Evolutionary conservation across 2,888 invertebrate genomes (phyloP).

Genomic region (Quadriops clusia): DNA sequence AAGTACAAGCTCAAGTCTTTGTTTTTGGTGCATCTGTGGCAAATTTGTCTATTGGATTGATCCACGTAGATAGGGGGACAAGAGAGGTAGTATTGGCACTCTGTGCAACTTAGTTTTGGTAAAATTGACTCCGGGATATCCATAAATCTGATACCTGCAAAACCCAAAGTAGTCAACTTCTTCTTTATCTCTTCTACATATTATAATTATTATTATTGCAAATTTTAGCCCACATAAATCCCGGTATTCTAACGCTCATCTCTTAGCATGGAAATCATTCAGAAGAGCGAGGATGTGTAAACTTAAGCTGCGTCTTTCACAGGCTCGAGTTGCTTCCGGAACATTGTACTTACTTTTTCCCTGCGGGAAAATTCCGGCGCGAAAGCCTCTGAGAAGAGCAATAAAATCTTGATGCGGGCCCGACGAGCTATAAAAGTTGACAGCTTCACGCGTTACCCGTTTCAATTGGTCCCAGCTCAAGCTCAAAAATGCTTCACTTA

Average conservation of each 20-base stretch:
- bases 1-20: constrained; percentile 21
- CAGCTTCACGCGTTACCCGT: no score
- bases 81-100: constrained; percentile 29
- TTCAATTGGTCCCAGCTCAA: no score
- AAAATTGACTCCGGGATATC: constrained; percentile 10
- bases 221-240: not conserved
- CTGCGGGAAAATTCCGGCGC: no score
- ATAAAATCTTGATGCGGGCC: no score
- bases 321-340: no score
- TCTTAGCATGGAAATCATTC: not conserved
- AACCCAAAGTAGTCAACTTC: constrained; percentile 1
- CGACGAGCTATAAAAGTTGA: no score
- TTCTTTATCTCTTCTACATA: not conserved
- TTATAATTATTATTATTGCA: constrained; percentile 2
- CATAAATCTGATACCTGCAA: not conserved
- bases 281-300: no score
- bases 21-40: constrained; percentile 28
- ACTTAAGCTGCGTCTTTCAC: no score
- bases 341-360: no score
- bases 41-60: constrained; percentile 26
- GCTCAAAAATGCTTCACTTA: no score
- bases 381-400: no score
- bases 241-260: not conserved
- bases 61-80: constrained; percentile 27
- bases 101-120: constrained; percentile 25